A percentile compares a stretch with the other conserved stretches of the same genome.
Evolutionary conservation across 2,113 vertebrate species (phyloP).

Genomic region (Actenoides lindsayi): DNA sequence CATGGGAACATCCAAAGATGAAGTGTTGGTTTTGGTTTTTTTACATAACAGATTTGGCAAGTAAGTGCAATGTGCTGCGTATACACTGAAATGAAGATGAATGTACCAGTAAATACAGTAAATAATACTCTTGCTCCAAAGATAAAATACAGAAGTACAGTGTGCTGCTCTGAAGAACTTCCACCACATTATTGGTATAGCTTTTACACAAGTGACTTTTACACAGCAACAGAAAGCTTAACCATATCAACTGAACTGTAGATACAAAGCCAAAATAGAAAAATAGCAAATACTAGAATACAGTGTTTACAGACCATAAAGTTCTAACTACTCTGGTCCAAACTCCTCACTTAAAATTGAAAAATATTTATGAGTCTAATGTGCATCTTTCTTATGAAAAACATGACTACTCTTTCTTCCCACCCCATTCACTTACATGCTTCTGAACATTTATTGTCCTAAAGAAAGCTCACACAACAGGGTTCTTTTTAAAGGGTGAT

Average conservation of each 20-base stretch:
- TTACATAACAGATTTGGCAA: not conserved
- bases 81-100: not conserved
- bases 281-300: not conserved
- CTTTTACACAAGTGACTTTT: not conserved
- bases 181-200: not conserved
- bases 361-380: not conserved
- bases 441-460: not conserved
- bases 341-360: not conserved
- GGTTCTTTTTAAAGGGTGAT: not conserved
- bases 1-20: not conserved
- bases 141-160: not conserved
- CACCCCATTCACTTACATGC: rapidly evolving
- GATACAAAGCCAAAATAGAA: not conserved
- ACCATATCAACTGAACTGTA: not conserved
- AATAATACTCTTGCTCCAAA: not conserved
- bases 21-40: not conserved
- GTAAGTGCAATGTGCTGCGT: not conserved
- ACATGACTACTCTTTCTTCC: rapidly evolving
- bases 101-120: not conserved
- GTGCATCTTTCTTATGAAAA: not conserved
- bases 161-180: not conserved
- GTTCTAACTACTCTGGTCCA: not conserved
- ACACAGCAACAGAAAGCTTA: not conserved
- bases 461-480: not conserved
- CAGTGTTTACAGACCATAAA: not conserved